A percentile compares a stretch with the other conserved stretches of the same genome.
phyloP scores from a whole-genome alignment of 2,888 invertebrate genomes.

The Rhorus exstirpatorius region DNA sequence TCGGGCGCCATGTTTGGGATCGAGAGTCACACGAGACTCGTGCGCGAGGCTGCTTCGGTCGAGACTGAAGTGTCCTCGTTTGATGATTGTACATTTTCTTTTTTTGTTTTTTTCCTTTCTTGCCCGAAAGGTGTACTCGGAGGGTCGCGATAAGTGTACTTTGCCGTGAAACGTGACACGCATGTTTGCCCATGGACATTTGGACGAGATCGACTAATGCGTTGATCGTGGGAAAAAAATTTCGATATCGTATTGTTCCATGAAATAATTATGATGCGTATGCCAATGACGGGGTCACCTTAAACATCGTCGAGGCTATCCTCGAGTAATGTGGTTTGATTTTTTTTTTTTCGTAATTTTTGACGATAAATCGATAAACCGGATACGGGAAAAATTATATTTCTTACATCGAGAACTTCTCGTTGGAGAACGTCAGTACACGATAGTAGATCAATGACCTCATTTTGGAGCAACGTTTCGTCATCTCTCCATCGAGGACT shows the following conservation, averaged over 20 bases:
- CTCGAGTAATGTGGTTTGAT: no score
- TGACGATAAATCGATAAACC: no score
- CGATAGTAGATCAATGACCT: no score
- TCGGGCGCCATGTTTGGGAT: constrained; percentile 58
- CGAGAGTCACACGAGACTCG: not conserved
- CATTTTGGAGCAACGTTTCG: no score
- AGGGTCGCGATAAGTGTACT: not conserved
- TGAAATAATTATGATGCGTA: not conserved
- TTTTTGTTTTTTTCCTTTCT: not conserved
- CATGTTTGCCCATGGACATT: no score
- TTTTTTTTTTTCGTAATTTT: no score
- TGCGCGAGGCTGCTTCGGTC: not conserved
- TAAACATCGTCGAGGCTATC: not conserved
- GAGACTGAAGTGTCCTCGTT: constrained; percentile 15
- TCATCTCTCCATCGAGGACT: no score
- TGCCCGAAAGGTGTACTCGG: not conserved
- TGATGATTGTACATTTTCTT: not conserved
- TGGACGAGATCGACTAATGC: not conserved
- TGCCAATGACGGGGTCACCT: not conserved
- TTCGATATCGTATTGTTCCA: not conserved
- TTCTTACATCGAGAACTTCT: no score
- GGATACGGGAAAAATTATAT: no score
- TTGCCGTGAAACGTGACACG: not conserved
- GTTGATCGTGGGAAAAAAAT: not conserved
- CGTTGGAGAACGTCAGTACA: no score